Evolutionary conservation across 2,888 invertebrate species (phyloP).

Genomic region (Pristionchus exspectatus): DNA sequence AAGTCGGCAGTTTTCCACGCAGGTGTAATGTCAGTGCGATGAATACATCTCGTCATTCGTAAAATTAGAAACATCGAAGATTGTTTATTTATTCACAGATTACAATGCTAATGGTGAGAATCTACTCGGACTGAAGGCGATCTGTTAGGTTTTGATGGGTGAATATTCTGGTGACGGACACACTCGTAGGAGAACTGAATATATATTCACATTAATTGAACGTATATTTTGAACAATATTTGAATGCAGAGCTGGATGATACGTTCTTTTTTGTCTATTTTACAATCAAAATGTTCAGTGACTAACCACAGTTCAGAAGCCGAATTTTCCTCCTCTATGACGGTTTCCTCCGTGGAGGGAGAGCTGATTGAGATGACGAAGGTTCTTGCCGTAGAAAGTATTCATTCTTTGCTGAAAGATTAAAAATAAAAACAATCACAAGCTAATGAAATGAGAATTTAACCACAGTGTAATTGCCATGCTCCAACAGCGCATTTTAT

Average conservation of each 20-base stretch:
- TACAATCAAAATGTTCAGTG: too few species aligned
- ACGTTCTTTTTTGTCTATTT: too few species aligned
- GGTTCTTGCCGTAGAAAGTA: neutral
- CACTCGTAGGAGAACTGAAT: slow-evolving; percentile 13
- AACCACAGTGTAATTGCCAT: neutral
- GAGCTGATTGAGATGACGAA: neutral
- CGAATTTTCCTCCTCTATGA: neutral
- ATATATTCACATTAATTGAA: neutral
- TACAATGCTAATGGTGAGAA: neutral
- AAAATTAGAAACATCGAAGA: too few species aligned
- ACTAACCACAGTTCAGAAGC: neutral
- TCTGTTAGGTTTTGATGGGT: neutral
- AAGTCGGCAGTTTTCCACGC: too few species aligned
- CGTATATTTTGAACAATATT: too few species aligned
- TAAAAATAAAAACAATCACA: too few species aligned
- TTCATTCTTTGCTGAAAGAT: neutral
- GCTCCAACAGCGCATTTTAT: neutral
- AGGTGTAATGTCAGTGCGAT: neutral
- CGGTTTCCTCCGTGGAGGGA: neutral
- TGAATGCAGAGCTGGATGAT: too few species aligned
- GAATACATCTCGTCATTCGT: neutral
- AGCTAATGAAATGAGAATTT: neutral
- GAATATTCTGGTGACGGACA: neutral
- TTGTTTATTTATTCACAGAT: neutral
- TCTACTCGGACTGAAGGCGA: neutral